A percentile compares a stretch with the other conserved stretches of the same genome.
Conservation (phyloP, 2,797 vertebrate species). For the Microhierax caerulescens region DNA sequence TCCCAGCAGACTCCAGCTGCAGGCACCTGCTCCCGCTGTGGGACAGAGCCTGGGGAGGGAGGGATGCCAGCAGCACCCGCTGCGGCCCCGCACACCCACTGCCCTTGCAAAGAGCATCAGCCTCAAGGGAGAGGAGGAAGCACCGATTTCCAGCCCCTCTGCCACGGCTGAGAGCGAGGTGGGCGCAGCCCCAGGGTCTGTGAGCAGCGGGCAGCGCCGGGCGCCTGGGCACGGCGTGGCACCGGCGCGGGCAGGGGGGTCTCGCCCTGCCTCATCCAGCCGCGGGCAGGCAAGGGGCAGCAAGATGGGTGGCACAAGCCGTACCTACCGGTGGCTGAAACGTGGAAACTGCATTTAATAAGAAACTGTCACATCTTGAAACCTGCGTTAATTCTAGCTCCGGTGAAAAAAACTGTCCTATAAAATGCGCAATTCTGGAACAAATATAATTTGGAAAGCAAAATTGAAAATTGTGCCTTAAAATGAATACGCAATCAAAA, state of each 20-base stretch:
- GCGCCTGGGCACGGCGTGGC: accelerated
- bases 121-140: too few species aligned
- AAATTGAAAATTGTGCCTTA: not conserved
- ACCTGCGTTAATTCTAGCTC: accelerated
- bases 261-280: not conserved
- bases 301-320: accelerated
- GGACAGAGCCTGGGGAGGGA: not conserved
- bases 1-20: not conserved
- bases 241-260: not conserved
- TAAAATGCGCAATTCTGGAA: not conserved
- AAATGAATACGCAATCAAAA: not conserved
- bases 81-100: accelerated
- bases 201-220: accelerated
- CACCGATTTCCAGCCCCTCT: too few species aligned
- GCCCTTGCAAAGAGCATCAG: not conserved
- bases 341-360: not conserved
- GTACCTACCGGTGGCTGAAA: accelerated
- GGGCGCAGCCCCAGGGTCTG: not conserved
- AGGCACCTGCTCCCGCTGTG: accelerated
- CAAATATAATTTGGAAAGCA: not conserved
- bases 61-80: not conserved
- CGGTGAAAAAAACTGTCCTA: not conserved
- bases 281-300: not conserved
- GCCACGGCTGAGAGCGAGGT: not conserved
- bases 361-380: not conserved